A percentile compares a stretch with the other conserved stretches of the same genome.
Conservation (phyloP, 2,113 vertebrate species). For the Seriola rivoliana region DNA sequence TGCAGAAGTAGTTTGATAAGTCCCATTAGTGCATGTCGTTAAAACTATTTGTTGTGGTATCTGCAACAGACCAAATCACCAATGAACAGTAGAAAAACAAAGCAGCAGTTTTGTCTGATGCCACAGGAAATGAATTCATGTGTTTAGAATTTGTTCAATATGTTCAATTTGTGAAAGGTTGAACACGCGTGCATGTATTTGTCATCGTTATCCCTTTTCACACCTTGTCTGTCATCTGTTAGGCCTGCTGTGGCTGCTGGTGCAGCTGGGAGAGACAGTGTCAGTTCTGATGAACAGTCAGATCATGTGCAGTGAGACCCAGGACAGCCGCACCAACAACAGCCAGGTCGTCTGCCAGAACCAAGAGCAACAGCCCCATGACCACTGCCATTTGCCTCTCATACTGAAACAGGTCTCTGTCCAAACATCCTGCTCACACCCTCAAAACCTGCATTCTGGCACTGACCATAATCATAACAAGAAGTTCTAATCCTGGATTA, state of each 20-base stretch:
- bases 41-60: not conserved
- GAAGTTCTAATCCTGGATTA: constrained; percentile 76
- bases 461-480: constrained; percentile 67
- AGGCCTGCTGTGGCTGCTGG: constrained; percentile 91
- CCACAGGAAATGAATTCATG: not conserved
- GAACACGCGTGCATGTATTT: not conserved
- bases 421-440: constrained; percentile 77
- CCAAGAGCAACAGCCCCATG: constrained; percentile 75
- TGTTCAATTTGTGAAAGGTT: not conserved
- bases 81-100: not conserved
- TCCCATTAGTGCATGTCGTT: not conserved
- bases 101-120: not conserved
- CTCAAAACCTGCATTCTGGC: constrained; percentile 61
- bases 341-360: constrained; percentile 64
- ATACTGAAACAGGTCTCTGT: constrained; percentile 93
- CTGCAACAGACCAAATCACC: not conserved
- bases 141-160: no score
- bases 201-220: constrained; percentile 14
- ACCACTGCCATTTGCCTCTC: constrained; percentile 88
- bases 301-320: constrained; percentile 64
- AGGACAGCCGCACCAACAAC: constrained; percentile 58
- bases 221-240: constrained; percentile 33
- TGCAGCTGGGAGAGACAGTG: constrained; percentile 88
- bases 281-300: constrained; percentile 90
- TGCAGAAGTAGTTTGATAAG: not conserved